Conservation (phyloP, 2,888 invertebrate genomes). For the Prenolepis imparis region DNA sequence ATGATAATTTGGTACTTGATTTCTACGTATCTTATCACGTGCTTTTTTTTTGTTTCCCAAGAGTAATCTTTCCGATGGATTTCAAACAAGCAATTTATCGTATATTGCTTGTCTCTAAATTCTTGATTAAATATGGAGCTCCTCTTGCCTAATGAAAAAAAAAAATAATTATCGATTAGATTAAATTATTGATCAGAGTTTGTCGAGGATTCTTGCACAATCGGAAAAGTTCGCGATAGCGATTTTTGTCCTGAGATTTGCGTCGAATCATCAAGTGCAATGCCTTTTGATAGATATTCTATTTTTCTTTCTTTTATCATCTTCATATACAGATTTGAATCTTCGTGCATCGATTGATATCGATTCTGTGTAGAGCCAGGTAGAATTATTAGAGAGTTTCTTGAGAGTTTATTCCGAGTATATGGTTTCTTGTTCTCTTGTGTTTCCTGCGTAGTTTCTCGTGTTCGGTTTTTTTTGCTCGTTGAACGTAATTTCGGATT, state of each 20-base stretch:
- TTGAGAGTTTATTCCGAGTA: conserved; percentile 18
- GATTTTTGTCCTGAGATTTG: conserved; percentile 28
- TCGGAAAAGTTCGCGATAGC: conserved; percentile 29
- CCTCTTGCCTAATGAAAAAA: conserved; percentile 27
- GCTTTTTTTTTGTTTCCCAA: conserved; percentile 42
- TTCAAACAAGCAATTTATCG: conserved; percentile 16
- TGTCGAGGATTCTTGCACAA: conserved; percentile 38
- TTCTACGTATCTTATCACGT: conserved; percentile 14
- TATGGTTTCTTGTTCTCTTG: conserved; percentile 1
- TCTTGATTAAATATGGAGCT: conserved; percentile 5
- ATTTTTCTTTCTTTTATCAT: not conserved
- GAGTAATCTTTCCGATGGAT: conserved; percentile 45
- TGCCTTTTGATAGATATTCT: conserved; percentile 12
- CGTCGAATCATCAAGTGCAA: not conserved
- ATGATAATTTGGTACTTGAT: conserved; percentile 24
- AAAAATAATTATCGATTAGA: conserved; percentile 39
- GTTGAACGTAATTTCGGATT: conserved; percentile 14
- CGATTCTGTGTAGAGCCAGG: conserved; percentile 7
- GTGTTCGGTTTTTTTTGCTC: conserved; percentile 14
- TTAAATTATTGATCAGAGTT: conserved; percentile 1
- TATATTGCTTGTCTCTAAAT: conserved; percentile 5
- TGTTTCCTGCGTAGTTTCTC: not conserved
- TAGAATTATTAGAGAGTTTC: not conserved
- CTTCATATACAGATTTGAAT: conserved; percentile 23
- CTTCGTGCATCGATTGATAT: conserved; percentile 11